These are phyloP conservation scores for Patagioenas fasciata DNA, from an alignment of 2,113 vertebrate species.

Conservation along the genomic window DNA sequence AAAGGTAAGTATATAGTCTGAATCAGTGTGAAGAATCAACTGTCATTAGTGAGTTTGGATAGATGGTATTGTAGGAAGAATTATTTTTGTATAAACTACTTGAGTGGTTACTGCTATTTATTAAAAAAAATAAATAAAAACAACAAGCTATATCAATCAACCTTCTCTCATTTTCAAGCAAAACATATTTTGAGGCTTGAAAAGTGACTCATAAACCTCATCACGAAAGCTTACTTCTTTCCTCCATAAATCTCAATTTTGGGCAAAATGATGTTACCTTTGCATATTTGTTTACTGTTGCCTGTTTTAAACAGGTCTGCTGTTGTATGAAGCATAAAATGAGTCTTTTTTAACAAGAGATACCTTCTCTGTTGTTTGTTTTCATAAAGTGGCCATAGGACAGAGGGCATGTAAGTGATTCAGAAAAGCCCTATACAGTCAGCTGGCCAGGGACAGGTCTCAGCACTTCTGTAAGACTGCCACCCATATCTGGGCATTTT, in stretches of 20 bases:
- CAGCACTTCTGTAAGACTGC: not conserved
- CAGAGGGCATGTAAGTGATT: not conserved
- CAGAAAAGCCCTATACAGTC: not conserved
- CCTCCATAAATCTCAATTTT: not conserved
- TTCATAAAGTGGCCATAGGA: fast-evolving
- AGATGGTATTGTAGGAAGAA: not conserved
- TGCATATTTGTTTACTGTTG: not conserved
- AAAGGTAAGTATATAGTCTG: not conserved
- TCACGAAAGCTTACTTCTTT: not conserved
- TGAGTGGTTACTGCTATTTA: not conserved
- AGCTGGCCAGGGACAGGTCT: not conserved
- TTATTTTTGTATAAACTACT: not conserved
- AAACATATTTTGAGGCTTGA: not conserved
- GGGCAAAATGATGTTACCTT: not conserved
- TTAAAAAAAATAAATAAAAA: not conserved
- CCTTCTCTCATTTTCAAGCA: not conserved
- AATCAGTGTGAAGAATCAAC: not conserved
- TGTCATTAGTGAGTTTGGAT: not conserved
- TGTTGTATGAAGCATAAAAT: not conserved
- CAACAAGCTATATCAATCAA: fast-evolving
- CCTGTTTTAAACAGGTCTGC: not conserved
- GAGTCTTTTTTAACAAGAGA: not conserved
- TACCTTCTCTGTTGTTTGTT: not conserved
- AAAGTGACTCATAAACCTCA: not conserved
- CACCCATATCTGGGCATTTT: not conserved